Evolutionary conservation across 2,797 vertebrate genomes (phyloP).

Genomic region (Molossus alvarezi): DNA sequence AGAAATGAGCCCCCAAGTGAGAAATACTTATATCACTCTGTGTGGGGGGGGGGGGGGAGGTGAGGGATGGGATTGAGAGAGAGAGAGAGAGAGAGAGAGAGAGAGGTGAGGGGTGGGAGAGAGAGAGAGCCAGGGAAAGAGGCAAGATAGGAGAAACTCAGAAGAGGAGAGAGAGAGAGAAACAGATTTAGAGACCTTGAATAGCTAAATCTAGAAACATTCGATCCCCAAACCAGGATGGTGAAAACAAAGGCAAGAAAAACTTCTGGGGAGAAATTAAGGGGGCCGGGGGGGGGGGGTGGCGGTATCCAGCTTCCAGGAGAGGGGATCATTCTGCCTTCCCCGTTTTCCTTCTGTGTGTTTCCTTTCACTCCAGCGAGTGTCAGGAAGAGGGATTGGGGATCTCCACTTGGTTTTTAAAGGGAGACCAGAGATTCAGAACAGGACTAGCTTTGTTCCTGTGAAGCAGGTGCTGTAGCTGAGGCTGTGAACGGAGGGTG

Average conservation of each 20-base stretch:
- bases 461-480: conserved; percentile 80
- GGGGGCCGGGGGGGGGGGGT: too few species aligned
- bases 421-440: conserved; percentile 76
- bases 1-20: conserved; percentile 69
- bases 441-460: conserved; percentile 83
- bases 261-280: neutral
- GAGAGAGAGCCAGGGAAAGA: neutral
- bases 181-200: neutral
- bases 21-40: neutral
- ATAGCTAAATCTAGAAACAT: conserved; percentile 63
- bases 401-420: conserved; percentile 71
- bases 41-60: neutral
- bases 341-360: conserved; percentile 61
- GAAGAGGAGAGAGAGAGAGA: conserved; percentile 29
- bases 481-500: conserved; percentile 60
- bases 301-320: conserved; percentile 28
- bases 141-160: neutral
- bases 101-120: neutral
- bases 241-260: neutral
- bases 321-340: conserved; percentile 54
- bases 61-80: neutral
- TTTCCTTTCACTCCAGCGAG: conserved; percentile 56
- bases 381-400: conserved; percentile 63
- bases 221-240: neutral
- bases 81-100: neutral